Evolutionary conservation across 2,113 vertebrate species (phyloP).

Genomic region (Callionymus lyra): DNA sequence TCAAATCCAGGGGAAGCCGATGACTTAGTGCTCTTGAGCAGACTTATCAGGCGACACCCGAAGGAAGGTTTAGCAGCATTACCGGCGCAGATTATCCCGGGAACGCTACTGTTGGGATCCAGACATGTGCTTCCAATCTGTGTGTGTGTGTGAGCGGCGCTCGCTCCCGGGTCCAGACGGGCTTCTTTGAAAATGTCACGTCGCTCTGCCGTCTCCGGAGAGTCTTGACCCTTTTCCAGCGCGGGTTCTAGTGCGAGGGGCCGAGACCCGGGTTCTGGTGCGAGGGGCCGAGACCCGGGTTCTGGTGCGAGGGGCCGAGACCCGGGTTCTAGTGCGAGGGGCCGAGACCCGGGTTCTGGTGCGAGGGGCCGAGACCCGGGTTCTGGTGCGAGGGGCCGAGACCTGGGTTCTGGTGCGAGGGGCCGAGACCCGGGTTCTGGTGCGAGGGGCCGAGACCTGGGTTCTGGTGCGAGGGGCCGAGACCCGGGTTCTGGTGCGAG

Average conservation of each 20-base stretch:
- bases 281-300: too few species aligned
- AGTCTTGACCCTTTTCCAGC: slow-evolving; percentile 50
- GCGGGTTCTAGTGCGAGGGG: slow-evolving; percentile 44
- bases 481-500: too few species aligned
- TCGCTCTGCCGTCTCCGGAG: slow-evolving; percentile 52
- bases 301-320: too few species aligned
- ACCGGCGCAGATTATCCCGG: slow-evolving; percentile 41
- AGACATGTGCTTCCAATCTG: slow-evolving; percentile 27
- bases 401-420: too few species aligned
- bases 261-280: too few species aligned
- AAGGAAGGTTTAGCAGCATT: slow-evolving; percentile 50
- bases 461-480: too few species aligned
- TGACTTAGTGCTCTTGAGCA: slow-evolving; percentile 33
- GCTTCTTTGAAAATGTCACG: slow-evolving; percentile 63
- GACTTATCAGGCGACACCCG: slow-evolving; percentile 49
- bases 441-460: too few species aligned
- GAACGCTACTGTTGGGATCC: slow-evolving; percentile 33
- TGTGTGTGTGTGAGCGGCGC: slow-evolving; percentile 24
- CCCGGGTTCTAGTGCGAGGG: too few species aligned
- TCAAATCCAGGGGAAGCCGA: slow-evolving; percentile 16
- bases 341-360: too few species aligned
- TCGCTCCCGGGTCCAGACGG: slow-evolving; percentile 37
- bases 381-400: too few species aligned
- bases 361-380: too few species aligned
- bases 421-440: too few species aligned